phyloP scores from a whole-genome alignment of 2,113 vertebrate genomes.

The Psilopsiagon aymara region DNA sequence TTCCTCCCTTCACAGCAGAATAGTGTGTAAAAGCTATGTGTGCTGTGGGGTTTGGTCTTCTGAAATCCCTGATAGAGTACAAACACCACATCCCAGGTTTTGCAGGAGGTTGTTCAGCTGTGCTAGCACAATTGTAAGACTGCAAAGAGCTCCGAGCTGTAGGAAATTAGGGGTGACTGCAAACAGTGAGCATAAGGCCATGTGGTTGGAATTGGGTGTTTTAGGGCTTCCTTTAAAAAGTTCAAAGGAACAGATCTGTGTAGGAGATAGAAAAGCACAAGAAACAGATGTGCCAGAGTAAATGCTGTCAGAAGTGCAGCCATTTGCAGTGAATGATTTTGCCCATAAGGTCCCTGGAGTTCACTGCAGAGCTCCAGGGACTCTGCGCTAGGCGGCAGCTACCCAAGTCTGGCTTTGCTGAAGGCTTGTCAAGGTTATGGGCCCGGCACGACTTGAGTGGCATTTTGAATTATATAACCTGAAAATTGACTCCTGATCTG shows the following conservation, averaged over 20 bases:
- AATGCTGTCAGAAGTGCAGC: not conserved
- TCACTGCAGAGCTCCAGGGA: not conserved
- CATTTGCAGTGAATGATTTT: not conserved
- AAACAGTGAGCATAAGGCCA: not conserved
- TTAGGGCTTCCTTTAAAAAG: not conserved
- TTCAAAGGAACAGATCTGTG: not conserved
- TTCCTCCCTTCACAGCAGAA: not conserved
- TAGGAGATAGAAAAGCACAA: not conserved
- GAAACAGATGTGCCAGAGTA: not conserved
- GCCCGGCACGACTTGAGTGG: not conserved
- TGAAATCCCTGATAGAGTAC: not conserved
- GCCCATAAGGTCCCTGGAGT: not conserved
- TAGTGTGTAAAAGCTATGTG: rapidly evolving
- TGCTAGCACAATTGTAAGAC: not conserved
- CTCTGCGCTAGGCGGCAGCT: not conserved
- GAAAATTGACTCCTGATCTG: not conserved
- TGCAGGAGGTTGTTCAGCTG: not conserved
- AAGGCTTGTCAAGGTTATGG: not conserved
- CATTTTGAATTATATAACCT: not conserved
- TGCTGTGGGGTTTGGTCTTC: not conserved
- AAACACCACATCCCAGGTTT: not conserved
- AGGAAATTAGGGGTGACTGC: not conserved
- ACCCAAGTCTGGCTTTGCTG: not conserved
- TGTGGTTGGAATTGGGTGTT: not conserved
- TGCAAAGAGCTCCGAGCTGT: not conserved